Percentiles rank a stretch among this genome's conserved stretches.
Conservation (phyloP, 2,113 vertebrate genomes). For the Xiphophorus hellerii region DNA sequence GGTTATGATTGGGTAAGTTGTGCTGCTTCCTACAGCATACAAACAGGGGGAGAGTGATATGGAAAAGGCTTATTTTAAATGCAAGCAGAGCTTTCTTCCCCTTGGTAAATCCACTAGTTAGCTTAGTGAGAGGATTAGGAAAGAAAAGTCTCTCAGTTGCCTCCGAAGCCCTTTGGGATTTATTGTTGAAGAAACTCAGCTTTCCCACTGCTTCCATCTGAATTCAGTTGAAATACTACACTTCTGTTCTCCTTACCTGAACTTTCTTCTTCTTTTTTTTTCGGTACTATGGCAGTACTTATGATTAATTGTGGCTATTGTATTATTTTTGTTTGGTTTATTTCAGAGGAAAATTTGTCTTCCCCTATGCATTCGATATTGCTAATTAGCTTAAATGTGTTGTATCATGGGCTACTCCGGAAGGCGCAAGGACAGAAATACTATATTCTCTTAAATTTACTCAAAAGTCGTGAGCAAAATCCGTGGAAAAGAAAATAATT, state of each 20-base stretch:
- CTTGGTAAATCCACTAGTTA: conserved; percentile 59
- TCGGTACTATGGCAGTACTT: background rate
- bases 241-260: conserved; percentile 37
- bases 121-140: conserved; percentile 61
- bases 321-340: conserved; percentile 10
- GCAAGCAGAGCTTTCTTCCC: conserved; percentile 33
- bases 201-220: conserved; percentile 30
- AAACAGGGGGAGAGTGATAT: conserved; percentile 10
- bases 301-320: conserved; percentile 22
- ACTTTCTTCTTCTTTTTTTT: conserved; percentile 20
- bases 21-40: background rate
- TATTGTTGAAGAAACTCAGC: conserved; percentile 43
- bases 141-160: conserved; percentile 65
- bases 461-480: too few species aligned
- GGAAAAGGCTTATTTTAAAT: conserved; percentile 45
- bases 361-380: conserved; percentile 16
- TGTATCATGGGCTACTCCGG: too few species aligned
- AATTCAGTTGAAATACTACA: conserved; percentile 35
- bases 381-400: background rate
- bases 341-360: conserved; percentile 5
- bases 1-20: conserved; percentile 1
- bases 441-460: too few species aligned
- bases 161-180: conserved; percentile 54
- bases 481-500: too few species aligned
- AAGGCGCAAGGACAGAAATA: too few species aligned